Evolutionary conservation across 2,113 vertebrate species (phyloP), one percentile per base, ranked within the genome.

Genomic region (Epinephelus fuscoguttatus): DNA sequence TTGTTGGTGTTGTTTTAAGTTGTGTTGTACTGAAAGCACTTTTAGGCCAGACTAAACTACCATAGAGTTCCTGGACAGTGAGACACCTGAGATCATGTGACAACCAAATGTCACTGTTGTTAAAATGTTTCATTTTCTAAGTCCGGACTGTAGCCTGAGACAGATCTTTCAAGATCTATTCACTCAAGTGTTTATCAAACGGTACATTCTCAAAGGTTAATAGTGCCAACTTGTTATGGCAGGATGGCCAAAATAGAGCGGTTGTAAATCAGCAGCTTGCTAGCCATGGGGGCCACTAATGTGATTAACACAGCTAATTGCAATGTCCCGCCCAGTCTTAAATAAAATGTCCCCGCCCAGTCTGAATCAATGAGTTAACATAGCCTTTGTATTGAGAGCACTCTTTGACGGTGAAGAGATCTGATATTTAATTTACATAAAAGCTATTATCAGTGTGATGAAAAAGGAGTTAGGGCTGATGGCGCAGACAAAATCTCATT

Each of bases 221-320:
- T 2, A 45, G 42, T 12, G 42, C 9, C 10, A 45, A 10, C 8
- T 45, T 45, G 42, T 11, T 45, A 8, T 11, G 11, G 42, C 42
- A 11, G 42, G 42, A 45, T 45, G 42, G 42, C 42, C 8, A 45
- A 12, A 45, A 12, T 45, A 45, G 11, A 45, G 2, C 2, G 42
- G 11, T 45, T 45, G 42, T 45, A 45, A 45, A 45, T 45, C 33
- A 55, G 42, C 42, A 81, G 12, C 55, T 49, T 63, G 25, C 40
- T 21, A 6, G 21, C 56, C 60, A 25, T 0, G 4, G 81, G 30
- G 52, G 21, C 33, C 23, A 17, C 57, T 67, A 84, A 87, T 6
- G 11, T 64, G 23, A 90, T 86, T 77, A 78, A 19, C 80, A 23
- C n/a, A 8, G 66, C 73, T 86, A 89, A 84, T 74, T 80, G 52